These are phyloP conservation scores for Phyllostomus hastatus DNA, from an alignment of 2,113 vertebrate genomes.

Conservation along the genomic window DNA sequence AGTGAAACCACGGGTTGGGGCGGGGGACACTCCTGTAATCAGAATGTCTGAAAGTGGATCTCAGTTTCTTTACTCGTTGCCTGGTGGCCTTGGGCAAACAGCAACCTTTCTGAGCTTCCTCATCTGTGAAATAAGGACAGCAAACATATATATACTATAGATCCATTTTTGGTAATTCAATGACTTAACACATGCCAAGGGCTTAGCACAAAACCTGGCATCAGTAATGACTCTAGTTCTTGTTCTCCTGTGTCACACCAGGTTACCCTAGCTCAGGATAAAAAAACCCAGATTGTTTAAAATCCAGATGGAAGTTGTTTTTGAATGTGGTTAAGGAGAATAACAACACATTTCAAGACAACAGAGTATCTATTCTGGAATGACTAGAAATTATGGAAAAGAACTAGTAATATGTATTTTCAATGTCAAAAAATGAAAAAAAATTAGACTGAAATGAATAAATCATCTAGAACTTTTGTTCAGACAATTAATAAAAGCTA, in stretches of 20 bases:
- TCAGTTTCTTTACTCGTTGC: background rate
- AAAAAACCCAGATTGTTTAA: background rate
- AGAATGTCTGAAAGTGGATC: background rate
- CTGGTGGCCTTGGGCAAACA: background rate
- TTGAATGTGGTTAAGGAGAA: background rate
- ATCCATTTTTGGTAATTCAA: background rate
- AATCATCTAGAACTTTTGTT: background rate
- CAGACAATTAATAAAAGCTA: background rate
- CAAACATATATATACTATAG: background rate
- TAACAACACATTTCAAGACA: background rate
- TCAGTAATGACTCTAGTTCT: background rate
- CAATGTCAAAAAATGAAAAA: background rate
- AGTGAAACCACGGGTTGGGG: too few relatives aligned
- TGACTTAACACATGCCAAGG: background rate
- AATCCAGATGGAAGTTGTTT: background rate
- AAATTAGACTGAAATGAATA: conserved; percentile 18
- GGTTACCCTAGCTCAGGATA: background rate
- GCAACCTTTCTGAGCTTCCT: background rate
- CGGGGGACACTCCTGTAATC: background rate
- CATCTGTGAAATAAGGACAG: background rate
- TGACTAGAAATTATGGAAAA: background rate
- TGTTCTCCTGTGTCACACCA: background rate
- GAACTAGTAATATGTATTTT: background rate
- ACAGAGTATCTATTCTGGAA: background rate
- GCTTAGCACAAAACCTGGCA: background rate